phyloP scores from a whole-genome alignment of 2,888 invertebrate species.

The Dolomedes plantarius region DNA sequence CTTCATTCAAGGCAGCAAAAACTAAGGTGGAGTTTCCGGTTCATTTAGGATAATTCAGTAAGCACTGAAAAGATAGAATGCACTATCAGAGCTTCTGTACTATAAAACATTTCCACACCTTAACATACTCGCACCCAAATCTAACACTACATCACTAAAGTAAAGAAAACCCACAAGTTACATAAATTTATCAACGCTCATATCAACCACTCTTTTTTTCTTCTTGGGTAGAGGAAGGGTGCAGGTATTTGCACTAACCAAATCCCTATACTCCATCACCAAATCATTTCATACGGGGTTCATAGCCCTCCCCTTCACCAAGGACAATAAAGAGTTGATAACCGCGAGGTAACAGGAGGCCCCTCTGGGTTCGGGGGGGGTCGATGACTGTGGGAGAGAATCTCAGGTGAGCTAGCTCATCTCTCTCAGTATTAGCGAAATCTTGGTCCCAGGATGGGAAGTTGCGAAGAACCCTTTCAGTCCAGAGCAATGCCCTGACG shows the following conservation, averaged over 20 bases:
- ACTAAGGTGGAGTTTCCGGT: too few species aligned
- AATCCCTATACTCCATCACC: conserved; percentile 53
- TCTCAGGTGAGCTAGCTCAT: conserved; percentile 51
- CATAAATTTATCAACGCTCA: not conserved
- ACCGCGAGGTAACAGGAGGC: conserved; percentile 28
- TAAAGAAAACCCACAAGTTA: not conserved
- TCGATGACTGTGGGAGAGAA: conserved; percentile 49
- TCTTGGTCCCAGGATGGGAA: conserved; percentile 22
- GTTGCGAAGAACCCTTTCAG: conserved; percentile 32
- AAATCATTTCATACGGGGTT: conserved; percentile 39
- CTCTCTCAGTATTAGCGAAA: conserved; percentile 12
- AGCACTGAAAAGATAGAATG: too few species aligned
- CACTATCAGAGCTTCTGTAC: too few species aligned
- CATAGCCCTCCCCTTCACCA: conserved; percentile 36
- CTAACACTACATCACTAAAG: not conserved
- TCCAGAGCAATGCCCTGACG: conserved; percentile 44
- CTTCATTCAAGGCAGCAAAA: too few species aligned
- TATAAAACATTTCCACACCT: not conserved
- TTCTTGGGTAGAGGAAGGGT: conserved; percentile 21
- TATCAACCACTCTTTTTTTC: not conserved
- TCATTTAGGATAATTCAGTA: too few species aligned
- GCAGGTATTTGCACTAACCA: conserved; percentile 63
- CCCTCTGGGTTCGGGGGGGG: conserved; percentile 23
- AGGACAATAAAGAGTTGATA: conserved; percentile 63
- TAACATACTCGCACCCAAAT: not conserved